phyloP scores from a whole-genome alignment of 1,140 invertebrate species.

The Battus philenor region DNA sequence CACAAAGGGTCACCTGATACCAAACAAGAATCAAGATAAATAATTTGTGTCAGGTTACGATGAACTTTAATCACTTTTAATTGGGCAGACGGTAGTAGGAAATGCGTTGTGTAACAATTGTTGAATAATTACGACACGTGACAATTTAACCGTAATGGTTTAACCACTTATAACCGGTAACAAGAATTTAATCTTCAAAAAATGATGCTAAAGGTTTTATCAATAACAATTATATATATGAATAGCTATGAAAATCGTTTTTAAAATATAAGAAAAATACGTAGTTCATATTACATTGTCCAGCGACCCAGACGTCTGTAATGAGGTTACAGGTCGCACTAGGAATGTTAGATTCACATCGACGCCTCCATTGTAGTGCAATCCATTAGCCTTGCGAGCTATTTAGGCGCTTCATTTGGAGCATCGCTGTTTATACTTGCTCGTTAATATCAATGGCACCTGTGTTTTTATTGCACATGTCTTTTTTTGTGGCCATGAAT shows the following conservation, averaged over 20 bases:
- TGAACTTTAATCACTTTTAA: neutral
- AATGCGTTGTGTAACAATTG: neutral
- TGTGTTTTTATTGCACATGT: constrained; percentile 7
- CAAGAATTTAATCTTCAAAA: too few species aligned
- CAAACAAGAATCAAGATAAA: neutral
- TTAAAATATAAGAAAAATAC: neutral
- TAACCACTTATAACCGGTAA: too few species aligned
- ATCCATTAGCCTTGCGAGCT: constrained; percentile 60
- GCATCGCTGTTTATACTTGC: constrained; percentile 28
- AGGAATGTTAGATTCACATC: constrained; percentile 52
- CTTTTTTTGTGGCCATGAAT: neutral
- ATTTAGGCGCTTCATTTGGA: constrained; percentile 47
- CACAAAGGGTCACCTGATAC: neutral
- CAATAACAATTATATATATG: too few species aligned
- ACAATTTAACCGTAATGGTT: too few species aligned
- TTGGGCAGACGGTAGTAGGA: neutral
- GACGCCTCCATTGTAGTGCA: constrained; percentile 51
- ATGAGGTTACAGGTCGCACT: constrained; percentile 58
- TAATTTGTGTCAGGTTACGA: constrained; percentile 1
- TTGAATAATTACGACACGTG: too few species aligned
- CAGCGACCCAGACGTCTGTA: constrained; percentile 34
- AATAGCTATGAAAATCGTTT: too few species aligned
- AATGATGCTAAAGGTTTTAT: too few species aligned
- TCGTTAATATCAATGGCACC: constrained; percentile 24
- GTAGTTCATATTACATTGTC: neutral